These are phyloP conservation scores for Scalopus aquaticus DNA, from an alignment of 2,113 vertebrate species.

Conservation along the genomic window DNA sequence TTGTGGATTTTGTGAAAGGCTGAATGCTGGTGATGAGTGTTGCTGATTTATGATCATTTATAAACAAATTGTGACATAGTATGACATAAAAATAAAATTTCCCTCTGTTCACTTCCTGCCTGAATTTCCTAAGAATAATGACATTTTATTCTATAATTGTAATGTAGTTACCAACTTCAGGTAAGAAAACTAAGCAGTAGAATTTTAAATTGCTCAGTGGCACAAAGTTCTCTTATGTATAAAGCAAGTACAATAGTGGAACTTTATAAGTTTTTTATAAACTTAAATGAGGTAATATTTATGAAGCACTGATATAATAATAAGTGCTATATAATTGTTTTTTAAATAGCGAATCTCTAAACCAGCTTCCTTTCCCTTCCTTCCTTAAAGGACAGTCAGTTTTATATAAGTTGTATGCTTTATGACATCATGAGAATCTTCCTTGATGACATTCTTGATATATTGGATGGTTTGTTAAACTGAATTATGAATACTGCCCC, in stretches of 20 bases:
- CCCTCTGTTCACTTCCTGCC: not conserved
- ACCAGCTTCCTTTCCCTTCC: not conserved
- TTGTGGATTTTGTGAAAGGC: not conserved
- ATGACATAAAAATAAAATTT: slow-evolving; percentile 16
- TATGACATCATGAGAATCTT: not conserved
- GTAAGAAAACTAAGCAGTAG: not conserved
- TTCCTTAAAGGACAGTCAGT: not conserved
- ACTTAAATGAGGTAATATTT: not conserved
- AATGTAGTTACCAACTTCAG: not conserved
- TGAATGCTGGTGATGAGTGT: not conserved
- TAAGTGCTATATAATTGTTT: not conserved
- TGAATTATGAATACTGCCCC: not conserved
- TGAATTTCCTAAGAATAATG: slow-evolving; percentile 28
- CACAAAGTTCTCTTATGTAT: slow-evolving; percentile 5
- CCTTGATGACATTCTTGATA: not conserved
- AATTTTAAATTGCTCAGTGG: not conserved
- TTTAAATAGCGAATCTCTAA: not conserved
- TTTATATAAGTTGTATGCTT: not conserved
- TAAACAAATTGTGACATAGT: slow-evolving; percentile 29
- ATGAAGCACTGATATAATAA: not conserved
- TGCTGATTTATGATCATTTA: not conserved
- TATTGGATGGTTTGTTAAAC: not conserved
- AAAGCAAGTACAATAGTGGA: slow-evolving; percentile 5
- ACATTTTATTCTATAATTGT: not conserved
- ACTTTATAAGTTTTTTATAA: slow-evolving; percentile 4